phyloP scores from a whole-genome alignment of 2,888 invertebrate species.

The Syrphus vitripennis region DNA sequence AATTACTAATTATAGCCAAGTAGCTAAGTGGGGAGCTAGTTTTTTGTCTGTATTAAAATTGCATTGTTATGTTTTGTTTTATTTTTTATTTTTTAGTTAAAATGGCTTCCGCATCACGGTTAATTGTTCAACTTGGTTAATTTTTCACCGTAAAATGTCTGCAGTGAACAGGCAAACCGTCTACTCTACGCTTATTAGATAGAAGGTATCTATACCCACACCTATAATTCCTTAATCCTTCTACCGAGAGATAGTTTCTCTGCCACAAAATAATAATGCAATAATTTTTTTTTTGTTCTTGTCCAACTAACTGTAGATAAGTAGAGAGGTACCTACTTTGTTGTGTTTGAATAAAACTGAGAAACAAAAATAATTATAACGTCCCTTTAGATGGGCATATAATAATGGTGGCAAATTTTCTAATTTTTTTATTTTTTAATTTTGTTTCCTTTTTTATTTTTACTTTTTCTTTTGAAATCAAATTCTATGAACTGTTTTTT shows the following conservation, averaged over 20 bases:
- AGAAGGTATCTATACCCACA: background rate
- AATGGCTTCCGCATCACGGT: background rate
- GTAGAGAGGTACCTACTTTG: background rate
- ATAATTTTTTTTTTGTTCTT: background rate
- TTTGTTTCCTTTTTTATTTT: background rate
- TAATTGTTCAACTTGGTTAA: background rate
- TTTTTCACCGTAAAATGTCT: background rate
- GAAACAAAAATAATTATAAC: constrained; percentile 20
- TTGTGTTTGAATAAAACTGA: background rate
- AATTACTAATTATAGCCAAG: too few species aligned
- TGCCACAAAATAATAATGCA: background rate
- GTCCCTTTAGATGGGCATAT: constrained; percentile 23
- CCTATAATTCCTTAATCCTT: too few species aligned
- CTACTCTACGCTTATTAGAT: background rate
- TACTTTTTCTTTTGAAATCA: constrained; percentile 21
- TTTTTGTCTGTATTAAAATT: too few species aligned
- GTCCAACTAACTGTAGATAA: background rate
- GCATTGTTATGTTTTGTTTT: too few species aligned
- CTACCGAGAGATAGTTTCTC: background rate
- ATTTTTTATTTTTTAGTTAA: background rate
- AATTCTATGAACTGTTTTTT: constrained; percentile 9
- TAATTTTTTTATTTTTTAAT: background rate
- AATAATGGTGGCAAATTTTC: constrained; percentile 26
- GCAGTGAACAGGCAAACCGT: background rate
- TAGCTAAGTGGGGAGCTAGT: too few species aligned